Conservation (phyloP, 2,797 vertebrate species). For the Channallabes apus region DNA sequence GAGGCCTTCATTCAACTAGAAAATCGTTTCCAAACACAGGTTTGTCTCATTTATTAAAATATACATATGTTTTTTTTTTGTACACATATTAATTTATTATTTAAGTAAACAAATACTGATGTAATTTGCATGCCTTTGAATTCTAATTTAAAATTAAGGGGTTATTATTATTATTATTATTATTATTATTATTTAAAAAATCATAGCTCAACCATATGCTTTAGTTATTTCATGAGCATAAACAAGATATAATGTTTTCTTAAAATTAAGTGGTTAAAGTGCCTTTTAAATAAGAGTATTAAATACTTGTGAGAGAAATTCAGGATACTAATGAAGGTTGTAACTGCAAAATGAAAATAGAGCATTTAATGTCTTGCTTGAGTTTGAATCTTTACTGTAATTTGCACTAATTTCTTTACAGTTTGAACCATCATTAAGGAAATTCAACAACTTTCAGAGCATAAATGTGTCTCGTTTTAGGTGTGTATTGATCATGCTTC, state of each 20-base stretch:
- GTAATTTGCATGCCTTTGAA: neutral
- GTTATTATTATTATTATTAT: no score
- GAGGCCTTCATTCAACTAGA: neutral
- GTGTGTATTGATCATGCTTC: slow-evolving; percentile 8
- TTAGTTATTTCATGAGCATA: neutral
- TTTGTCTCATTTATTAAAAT: neutral
- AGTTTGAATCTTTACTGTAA: neutral
- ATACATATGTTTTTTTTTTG: neutral
- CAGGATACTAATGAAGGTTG: neutral
- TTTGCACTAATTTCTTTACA: slow-evolving; percentile 8
- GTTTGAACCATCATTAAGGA: neutral
- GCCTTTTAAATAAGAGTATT: neutral
- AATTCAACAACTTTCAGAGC: neutral
- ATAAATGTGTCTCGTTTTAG: neutral
- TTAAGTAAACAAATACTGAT: neutral
- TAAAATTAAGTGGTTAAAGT: neutral
- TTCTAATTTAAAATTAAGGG: neutral
- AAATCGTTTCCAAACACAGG: neutral
- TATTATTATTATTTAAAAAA: no score
- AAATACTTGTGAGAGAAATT: neutral
- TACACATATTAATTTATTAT: neutral
- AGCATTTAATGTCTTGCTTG: neutral
- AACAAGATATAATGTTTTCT: neutral
- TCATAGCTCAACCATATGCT: neutral
- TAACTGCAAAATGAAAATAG: neutral